These are phyloP conservation scores for Amia ocellicauda DNA, from an alignment of 2,113 vertebrate genomes.

Conservation along the genomic window DNA sequence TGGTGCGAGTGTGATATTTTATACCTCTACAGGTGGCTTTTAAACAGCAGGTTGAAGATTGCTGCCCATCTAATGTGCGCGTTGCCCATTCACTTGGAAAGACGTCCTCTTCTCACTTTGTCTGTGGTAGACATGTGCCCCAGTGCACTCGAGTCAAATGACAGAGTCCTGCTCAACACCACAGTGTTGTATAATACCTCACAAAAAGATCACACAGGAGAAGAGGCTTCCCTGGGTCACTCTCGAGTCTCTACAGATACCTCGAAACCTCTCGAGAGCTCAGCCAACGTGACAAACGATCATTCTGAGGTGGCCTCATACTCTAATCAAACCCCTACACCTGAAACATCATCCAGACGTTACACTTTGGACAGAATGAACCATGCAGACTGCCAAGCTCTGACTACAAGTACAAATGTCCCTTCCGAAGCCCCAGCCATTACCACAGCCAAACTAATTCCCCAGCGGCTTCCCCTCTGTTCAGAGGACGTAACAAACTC, in stretches of 20 bases:
- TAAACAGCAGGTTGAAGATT: conserved; percentile 50
- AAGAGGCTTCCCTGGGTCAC: too few species aligned
- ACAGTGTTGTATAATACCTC: conserved; percentile 1
- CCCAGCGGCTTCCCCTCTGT: conserved; percentile 32
- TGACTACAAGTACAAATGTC: conserved; percentile 34
- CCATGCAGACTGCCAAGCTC: conserved; percentile 56
- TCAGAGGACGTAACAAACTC: conserved; percentile 36
- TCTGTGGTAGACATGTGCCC: conserved; percentile 62
- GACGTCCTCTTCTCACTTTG: conserved; percentile 56
- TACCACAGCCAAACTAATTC: conserved; percentile 26
- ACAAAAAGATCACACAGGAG: too few species aligned
- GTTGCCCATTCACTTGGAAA: conserved; percentile 57
- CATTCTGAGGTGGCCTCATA: too few species aligned
- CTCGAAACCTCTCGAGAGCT: too few species aligned
- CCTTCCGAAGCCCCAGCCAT: conserved; percentile 14
- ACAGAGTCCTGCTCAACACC: conserved; percentile 21
- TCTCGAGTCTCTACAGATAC: too few species aligned
- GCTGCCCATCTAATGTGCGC: conserved; percentile 58
- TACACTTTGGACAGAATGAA: conserved; percentile 53
- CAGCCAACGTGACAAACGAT: too few species aligned
- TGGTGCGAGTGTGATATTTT: conserved; percentile 66
- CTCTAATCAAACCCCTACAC: too few species aligned
- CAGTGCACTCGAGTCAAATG: conserved; percentile 40
- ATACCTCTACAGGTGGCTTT: conserved; percentile 65
- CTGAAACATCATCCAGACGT: conserved; percentile 1